Evolutionary conservation across 2,113 vertebrate species (phyloP).

Genomic region (Vulpes ferrilata): DNA sequence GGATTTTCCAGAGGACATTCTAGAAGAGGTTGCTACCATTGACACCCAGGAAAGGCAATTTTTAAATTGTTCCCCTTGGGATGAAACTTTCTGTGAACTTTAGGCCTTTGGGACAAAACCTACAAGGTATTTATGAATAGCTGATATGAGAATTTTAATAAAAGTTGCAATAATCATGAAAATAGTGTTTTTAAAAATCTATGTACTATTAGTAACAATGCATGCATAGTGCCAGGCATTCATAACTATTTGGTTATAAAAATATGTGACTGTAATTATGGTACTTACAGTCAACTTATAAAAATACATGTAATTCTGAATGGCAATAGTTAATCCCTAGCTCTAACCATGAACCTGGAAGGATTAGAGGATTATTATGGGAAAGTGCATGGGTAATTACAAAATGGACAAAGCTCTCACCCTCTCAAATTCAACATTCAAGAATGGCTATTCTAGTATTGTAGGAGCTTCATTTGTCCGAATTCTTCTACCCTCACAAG

Average conservation of each 20-base stretch:
- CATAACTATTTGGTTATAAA: slow-evolving; percentile 73
- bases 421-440: slow-evolving; percentile 73
- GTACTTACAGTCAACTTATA: slow-evolving; percentile 71
- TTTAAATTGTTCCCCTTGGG: neutral
- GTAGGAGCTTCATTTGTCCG: neutral
- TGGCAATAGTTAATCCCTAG: slow-evolving; percentile 65
- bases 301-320: slow-evolving; percentile 72
- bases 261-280: slow-evolving; percentile 65
- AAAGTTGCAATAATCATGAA: slow-evolving; percentile 76
- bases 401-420: slow-evolving; percentile 59
- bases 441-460: slow-evolving; percentile 63
- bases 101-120: slow-evolving; percentile 17
- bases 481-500: slow-evolving; percentile 30
- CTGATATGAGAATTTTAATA: slow-evolving; percentile 66
- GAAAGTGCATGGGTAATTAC: slow-evolving; percentile 67
- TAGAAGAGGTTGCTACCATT: neutral
- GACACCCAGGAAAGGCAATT: neutral
- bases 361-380: slow-evolving; percentile 41
- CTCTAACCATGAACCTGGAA: slow-evolving; percentile 53
- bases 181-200: slow-evolving; percentile 74
- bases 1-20: slow-evolving; percentile 13
- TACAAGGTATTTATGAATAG: slow-evolving; percentile 60
- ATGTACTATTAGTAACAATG: slow-evolving; percentile 68
- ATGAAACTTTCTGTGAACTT: slow-evolving; percentile 52
- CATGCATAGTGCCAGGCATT: slow-evolving; percentile 79